Evolutionary conservation across 37 sponge, comb jelly and placozoan species (phyloP).

Genomic region (Axinella damicornis): DNA sequence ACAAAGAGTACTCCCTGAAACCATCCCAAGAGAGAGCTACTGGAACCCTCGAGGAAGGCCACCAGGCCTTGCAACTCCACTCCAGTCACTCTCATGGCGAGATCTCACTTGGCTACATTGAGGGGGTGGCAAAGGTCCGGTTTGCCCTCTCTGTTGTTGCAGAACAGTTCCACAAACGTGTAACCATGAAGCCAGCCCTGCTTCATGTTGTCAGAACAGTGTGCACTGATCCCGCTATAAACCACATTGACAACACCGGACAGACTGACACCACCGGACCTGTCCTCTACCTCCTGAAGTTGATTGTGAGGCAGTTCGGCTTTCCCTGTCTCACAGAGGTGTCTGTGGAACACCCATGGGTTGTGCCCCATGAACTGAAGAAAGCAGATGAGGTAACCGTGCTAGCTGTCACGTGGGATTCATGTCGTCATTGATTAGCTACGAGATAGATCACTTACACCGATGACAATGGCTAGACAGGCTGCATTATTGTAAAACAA

Average conservation of each 20-base stretch:
- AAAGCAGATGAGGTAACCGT: slow-evolving; percentile 35
- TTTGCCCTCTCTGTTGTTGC: slow-evolving; percentile 52
- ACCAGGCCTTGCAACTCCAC: not conserved
- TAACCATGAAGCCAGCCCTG: not conserved
- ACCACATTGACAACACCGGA: slow-evolving; percentile 21
- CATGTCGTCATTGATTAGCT: not conserved
- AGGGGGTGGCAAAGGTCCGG: slow-evolving; percentile 61
- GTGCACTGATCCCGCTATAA: slow-evolving; percentile 20
- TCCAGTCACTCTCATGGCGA: not conserved
- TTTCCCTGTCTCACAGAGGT: slow-evolving; percentile 42
- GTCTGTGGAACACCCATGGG: slow-evolving; percentile 33
- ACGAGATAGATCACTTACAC: not conserved
- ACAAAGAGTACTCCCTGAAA: slow-evolving; percentile 31
- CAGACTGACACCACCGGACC: slow-evolving; percentile 14
- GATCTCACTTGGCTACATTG: slow-evolving; percentile 42
- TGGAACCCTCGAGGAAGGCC: not conserved
- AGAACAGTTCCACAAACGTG: slow-evolving; percentile 15
- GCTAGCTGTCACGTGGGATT: not conserved
- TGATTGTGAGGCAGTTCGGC: slow-evolving; percentile 68
- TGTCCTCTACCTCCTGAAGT: slow-evolving; percentile 64
- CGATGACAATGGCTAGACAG: not conserved
- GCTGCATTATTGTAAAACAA: too few relatives aligned
- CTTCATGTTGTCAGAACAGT: slow-evolving; percentile 7
- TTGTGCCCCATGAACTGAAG: slow-evolving; percentile 44
- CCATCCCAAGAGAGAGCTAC: slow-evolving; percentile 4